Evolutionary conservation across 2,888 invertebrate genomes (phyloP).

Genomic region (Microplitis manilae): DNA sequence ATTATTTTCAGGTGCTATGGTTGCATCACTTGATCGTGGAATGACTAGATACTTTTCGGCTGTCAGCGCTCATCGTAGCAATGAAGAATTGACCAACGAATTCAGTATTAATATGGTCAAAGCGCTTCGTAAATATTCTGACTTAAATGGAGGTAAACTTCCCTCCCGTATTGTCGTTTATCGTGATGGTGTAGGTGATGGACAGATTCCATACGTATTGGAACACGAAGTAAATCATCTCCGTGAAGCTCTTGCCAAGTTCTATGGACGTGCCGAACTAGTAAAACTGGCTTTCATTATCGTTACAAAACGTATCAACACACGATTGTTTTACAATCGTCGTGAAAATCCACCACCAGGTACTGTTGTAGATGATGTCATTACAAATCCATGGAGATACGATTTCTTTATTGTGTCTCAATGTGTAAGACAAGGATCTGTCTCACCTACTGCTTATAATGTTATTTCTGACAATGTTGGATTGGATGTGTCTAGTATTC

Average conservation of each 20-base stretch:
- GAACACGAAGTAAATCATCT: conserved; percentile 81
- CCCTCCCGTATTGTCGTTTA: conserved; percentile 87
- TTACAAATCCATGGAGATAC: conserved; percentile 84
- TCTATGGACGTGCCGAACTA: conserved; percentile 72
- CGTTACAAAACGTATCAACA: conserved; percentile 92
- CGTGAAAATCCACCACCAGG: conserved; percentile 84
- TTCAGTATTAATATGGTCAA: conserved; percentile 78
- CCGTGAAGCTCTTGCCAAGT: conserved; percentile 73
- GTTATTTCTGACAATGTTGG: conserved; percentile 83
- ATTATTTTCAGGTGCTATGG: conserved; percentile 78
- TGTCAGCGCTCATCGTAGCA: conserved; percentile 81
- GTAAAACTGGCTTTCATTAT: conserved; percentile 82
- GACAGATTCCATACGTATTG: conserved; percentile 85
- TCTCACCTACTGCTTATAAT: conserved; percentile 92
- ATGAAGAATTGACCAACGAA: conserved; percentile 85
- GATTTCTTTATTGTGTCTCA: conserved; percentile 95
- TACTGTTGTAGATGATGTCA: conserved; percentile 88
- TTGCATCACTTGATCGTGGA: conserved; percentile 77
- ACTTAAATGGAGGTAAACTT: conserved; percentile 65
- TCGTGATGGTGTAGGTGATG: conserved; percentile 97
- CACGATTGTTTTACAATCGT: conserved; percentile 76
- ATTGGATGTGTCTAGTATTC: conserved; percentile 82
- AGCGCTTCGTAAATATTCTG: conserved; percentile 73
- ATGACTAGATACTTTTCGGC: conserved; percentile 82
- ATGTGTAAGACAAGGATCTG: conserved; percentile 89